Evolutionary conservation across 2,888 invertebrate species (phyloP), one percentile per base, ranked within the genome.

Genomic region (Myopa tessellatipennis): DNA sequence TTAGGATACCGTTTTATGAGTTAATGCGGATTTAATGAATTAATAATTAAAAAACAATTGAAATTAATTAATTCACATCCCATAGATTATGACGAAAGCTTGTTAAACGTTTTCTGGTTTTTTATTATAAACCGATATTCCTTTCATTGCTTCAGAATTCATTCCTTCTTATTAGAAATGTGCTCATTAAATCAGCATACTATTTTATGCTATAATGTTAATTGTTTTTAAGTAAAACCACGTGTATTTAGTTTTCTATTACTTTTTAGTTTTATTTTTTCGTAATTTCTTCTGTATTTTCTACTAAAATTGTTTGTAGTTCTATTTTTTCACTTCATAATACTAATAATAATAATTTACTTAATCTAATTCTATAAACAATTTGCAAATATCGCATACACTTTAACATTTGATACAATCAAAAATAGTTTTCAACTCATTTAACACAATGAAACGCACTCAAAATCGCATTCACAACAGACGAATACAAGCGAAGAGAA

Each of bases 361-460:
- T 10, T 45, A 45, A 45, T 8, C 45, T 10, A 70, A 77, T 77
- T 80, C 79, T 79, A 79, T 79, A 78, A 79, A 74, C 26, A 26
- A 26, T 80, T 84, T 87, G 87, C 87, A 87, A 87, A 87, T 87
- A 87, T 87, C 87, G 87, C 86, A 87, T 87, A 86, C 85, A 83
- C 69, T 83, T 74, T 81, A 1, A 26, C 26, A 84, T 83, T 85
- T 84, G 86, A 86, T 82, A 81, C 84, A 83, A 83, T 85, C 85
- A 85, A 85, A 85, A 26, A 26, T 26, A 26, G 26, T 84, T 82
- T 40, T 69, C 26, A 61, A 40, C 8, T 50, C 16, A 45, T 10
- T 16, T 55, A 55, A 7, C 8, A 38, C 12, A 16, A 34, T 34
- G 14, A 67, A 67, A 67, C 38, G 14, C 61, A 14, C 26, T 65